These are phyloP conservation scores for Parapristionchus giblindavisi DNA, from an alignment of 2,888 invertebrate species.

Conservation along the genomic window DNA sequence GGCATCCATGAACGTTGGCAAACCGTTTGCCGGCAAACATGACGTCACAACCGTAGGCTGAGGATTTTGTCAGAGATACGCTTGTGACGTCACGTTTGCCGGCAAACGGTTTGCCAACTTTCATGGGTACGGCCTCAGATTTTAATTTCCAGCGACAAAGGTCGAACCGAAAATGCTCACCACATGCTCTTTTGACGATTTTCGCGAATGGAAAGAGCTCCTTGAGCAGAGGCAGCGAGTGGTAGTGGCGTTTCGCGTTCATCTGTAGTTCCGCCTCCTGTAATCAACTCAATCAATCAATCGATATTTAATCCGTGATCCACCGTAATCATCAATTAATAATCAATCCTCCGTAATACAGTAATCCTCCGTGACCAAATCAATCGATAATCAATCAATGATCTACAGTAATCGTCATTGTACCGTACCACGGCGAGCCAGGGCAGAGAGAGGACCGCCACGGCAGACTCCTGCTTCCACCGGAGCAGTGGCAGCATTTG, in stretches of 20 bases:
- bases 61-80: too few species aligned
- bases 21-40: too few species aligned
- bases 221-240: conserved; percentile 28
- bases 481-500: conserved; percentile 17
- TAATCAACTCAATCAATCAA: too few species aligned
- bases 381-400: background rate
- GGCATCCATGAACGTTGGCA: too few species aligned
- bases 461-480: background rate
- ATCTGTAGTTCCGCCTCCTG: conserved; percentile 1
- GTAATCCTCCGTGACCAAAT: background rate
- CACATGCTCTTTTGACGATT: background rate
- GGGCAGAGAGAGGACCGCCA: conserved; percentile 10
- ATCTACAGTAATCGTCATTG: background rate
- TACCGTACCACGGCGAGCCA: conserved; percentile 12
- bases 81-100: too few species aligned
- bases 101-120: too few species aligned
- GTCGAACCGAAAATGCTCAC: background rate
- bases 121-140: too few species aligned
- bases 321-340: too few species aligned
- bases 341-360: background rate
- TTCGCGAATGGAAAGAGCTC: background rate
- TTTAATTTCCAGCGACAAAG: background rate
- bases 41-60: too few species aligned
- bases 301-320: too few species aligned
- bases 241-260: background rate